These are phyloP conservation scores for Oophaga sylvatica DNA, from an alignment of 2,797 vertebrate species.

Conservation along the genomic window DNA sequence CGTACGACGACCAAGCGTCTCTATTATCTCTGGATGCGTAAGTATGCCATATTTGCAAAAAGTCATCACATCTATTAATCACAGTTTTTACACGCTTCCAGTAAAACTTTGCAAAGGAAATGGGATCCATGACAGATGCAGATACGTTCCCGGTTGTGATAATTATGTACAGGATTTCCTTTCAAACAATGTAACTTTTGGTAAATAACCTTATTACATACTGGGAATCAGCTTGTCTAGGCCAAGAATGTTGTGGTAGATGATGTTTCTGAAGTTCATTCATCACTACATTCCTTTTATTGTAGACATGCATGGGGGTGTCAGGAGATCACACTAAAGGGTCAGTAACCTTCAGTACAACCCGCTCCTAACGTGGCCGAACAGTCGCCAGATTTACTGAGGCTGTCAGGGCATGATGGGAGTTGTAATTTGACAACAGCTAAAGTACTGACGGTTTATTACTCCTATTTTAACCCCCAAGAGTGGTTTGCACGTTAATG, in stretches of 20 bases:
- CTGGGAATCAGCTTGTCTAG: not conserved
- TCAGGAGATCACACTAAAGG: not conserved
- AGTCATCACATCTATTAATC: not conserved
- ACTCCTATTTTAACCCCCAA: too few relatives aligned
- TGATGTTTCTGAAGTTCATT: not conserved
- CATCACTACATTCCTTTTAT: not conserved
- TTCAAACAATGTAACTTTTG: not conserved
- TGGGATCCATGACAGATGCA: not conserved
- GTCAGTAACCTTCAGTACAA: too few relatives aligned
- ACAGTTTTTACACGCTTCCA: not conserved
- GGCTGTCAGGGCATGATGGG: too few relatives aligned
- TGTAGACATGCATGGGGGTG: not conserved
- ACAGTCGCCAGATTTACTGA: too few relatives aligned
- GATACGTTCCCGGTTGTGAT: not conserved
- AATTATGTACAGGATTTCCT: not conserved
- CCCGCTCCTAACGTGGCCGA: too few relatives aligned
- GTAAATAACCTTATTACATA: not conserved
- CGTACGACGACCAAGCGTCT: slow-evolving; percentile 91
- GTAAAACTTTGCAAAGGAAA: not conserved
- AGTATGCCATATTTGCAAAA: slow-evolving; percentile 70
- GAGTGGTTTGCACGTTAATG: too few relatives aligned
- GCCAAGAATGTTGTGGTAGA: not conserved
- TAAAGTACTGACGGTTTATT: too few relatives aligned
- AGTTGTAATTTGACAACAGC: too few relatives aligned
- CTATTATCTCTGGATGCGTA: slow-evolving; percentile 97